Conservation (phyloP, 2,888 invertebrate species). For the Eremobia ochroleuca region DNA sequence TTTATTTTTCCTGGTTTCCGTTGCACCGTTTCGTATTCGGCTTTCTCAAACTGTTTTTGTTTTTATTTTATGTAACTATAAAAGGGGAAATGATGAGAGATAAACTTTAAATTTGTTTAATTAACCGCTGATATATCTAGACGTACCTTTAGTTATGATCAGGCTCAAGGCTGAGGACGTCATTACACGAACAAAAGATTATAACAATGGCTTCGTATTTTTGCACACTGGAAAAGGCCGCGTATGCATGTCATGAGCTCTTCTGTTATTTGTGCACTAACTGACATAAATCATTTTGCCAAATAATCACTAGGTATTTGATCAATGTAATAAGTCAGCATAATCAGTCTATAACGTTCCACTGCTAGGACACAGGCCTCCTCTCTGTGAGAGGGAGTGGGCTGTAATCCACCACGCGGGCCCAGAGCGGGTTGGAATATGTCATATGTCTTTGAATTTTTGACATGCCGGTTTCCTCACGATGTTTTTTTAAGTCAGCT, state of each 20-base stretch:
- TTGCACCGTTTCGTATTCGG: background rate
- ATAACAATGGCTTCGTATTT: slow-evolving; percentile 12
- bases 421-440: too few relatives aligned
- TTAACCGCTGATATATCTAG: background rate
- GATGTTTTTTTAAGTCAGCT: background rate
- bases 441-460: too few relatives aligned
- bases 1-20: slow-evolving; percentile 27
- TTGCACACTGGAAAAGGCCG: background rate
- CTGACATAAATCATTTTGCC: background rate
- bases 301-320: background rate
- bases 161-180: background rate
- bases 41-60: background rate
- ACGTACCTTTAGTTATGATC: background rate
- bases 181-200: background rate
- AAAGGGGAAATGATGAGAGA: background rate
- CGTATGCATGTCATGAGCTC: background rate
- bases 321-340: background rate
- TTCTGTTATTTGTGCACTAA: background rate
- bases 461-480: too few relatives aligned
- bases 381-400: too few relatives aligned
- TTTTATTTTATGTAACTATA: background rate
- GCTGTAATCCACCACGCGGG: too few relatives aligned
- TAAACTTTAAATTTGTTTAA: background rate
- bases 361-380: too few relatives aligned
- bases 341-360: too few relatives aligned